Evolutionary conservation across 1,140 invertebrate species (phyloP).

Genomic region (Spodoptera litura): DNA sequence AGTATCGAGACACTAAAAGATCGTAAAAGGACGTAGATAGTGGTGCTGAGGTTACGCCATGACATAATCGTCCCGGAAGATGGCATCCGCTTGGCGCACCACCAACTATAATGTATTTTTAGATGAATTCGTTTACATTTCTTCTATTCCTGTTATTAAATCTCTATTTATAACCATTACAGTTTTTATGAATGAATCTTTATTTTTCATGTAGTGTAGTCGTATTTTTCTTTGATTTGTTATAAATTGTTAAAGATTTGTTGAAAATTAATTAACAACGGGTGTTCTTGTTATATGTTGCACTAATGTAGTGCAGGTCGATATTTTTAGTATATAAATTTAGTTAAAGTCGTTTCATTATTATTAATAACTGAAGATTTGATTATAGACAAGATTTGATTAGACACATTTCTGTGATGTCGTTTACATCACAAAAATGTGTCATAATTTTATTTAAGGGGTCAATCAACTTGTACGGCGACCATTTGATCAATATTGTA

Average conservation of each 20-base stretch:
- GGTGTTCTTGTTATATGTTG: too few species aligned
- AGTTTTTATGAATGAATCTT: conserved; percentile 26
- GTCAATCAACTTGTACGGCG: neutral
- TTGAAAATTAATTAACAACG: too few species aligned
- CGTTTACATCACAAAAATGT: neutral
- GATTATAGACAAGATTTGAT: too few species aligned
- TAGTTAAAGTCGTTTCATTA: neutral
- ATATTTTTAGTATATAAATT: too few species aligned
- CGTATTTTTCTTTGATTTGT: neutral
- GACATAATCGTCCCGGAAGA: conserved; percentile 79
- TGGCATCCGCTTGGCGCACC: conserved; percentile 77
- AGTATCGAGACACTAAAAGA: conserved; percentile 12
- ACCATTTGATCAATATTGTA: neutral
- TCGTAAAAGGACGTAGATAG: conserved; percentile 23
- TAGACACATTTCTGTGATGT: too few species aligned
- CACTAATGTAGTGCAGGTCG: too few species aligned
- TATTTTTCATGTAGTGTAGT: neutral
- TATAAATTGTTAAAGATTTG: too few species aligned
- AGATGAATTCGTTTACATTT: conserved; percentile 31
- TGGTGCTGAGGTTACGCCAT: conserved; percentile 61
- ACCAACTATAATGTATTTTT: conserved; percentile 57
- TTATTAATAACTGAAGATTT: neutral
- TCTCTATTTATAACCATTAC: conserved; percentile 33
- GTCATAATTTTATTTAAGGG: neutral
- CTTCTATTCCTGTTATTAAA: conserved; percentile 28